Evolutionary conservation across 64 coral and sea anemone species (phyloP).

Genomic region (Pocillopora verrucosa): DNA sequence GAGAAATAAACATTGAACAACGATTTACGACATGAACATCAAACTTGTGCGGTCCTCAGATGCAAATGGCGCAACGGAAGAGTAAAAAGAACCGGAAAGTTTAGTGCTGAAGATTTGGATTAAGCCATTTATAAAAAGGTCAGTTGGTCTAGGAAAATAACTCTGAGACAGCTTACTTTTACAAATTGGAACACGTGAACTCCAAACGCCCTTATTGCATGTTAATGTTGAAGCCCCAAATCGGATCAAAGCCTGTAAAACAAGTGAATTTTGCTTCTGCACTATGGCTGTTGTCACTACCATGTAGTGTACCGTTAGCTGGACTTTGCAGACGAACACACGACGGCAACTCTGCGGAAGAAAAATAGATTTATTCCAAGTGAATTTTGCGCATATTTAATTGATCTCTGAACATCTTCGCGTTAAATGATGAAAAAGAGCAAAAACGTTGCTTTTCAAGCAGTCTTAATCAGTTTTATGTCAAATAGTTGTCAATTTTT

Average conservation of each 20-base stretch:
- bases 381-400: too few species aligned
- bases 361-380: not conserved
- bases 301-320: not conserved
- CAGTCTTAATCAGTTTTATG: too few species aligned
- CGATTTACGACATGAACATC: not conserved
- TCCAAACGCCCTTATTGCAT: conserved; percentile 13
- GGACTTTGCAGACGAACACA: not conserved
- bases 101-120: not conserved
- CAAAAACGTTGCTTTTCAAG: too few species aligned
- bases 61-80: too few species aligned
- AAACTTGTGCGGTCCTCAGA: too few species aligned
- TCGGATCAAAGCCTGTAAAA: conserved; percentile 17
- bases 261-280: conserved; percentile 9
- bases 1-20: not conserved
- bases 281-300: not conserved
- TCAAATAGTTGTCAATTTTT: too few species aligned
- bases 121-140: not conserved
- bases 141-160: not conserved
- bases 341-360: not conserved
- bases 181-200: not conserved
- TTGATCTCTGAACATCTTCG: too few species aligned
- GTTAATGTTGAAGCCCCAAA: not conserved
- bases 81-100: too few species aligned
- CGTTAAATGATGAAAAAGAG: too few species aligned
- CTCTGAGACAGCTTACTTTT: not conserved